Evolutionary conservation across 2,888 invertebrate species (phyloP).

Genomic region (Iphiclides podalirius): DNA sequence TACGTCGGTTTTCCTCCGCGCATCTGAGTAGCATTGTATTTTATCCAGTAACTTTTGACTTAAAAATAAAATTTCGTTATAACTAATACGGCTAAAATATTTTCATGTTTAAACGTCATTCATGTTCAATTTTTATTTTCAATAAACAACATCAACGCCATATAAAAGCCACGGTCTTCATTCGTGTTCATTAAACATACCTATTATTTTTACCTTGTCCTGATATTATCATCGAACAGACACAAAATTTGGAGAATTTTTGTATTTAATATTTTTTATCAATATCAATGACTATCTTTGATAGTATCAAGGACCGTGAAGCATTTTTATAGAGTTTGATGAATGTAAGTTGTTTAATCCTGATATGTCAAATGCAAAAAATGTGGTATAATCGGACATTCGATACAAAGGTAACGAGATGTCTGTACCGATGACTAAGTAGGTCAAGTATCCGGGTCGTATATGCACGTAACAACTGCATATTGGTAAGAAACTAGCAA

Average conservation of each 20-base stretch:
- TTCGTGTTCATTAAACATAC: too few relatives aligned
- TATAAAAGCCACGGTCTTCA: too few relatives aligned
- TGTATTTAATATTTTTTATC: too few relatives aligned
- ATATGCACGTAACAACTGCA: constrained; percentile 40
- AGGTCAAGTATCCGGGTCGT: constrained; percentile 37
- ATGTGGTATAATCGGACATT: constrained; percentile 6
- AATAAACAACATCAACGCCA: too few relatives aligned
- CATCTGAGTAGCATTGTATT: constrained; percentile 25
- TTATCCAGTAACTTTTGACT: background rate
- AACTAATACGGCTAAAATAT: too few relatives aligned
- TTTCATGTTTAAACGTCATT: too few relatives aligned
- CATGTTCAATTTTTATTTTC: too few relatives aligned
- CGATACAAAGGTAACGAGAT: constrained; percentile 8
- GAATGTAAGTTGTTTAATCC: constrained; percentile 4
- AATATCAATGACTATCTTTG: too few relatives aligned
- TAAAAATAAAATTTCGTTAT: constrained; percentile 2
- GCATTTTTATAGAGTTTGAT: constrained; percentile 5
- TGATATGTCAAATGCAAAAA: constrained; percentile 9
- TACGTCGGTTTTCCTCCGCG: constrained; percentile 29
- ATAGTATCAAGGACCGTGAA: constrained; percentile 15
- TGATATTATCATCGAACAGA: constrained; percentile 8
- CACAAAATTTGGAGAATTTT: constrained; percentile 15
- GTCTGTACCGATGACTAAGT: constrained; percentile 24
- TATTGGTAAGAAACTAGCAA: constrained; percentile 37
- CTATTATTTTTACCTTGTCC: too few relatives aligned